phyloP scores from a whole-genome alignment of 2,797 vertebrate species.

The Ataeniobius toweri region DNA sequence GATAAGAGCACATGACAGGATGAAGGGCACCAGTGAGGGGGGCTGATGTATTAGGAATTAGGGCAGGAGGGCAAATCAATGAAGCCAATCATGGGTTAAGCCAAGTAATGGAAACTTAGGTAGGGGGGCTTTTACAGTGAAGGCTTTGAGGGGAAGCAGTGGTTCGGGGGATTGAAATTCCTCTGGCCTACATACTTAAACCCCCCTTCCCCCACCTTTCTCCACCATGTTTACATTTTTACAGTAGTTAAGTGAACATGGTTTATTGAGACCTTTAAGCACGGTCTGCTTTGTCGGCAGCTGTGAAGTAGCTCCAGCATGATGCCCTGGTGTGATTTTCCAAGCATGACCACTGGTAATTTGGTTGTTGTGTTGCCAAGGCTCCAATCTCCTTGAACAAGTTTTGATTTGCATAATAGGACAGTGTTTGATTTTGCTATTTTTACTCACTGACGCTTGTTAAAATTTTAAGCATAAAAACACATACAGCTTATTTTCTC shows the following conservation, averaged over 20 bases:
- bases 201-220: slow-evolving; percentile 51
- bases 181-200: slow-evolving; percentile 67
- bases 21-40: slow-evolving; percentile 10
- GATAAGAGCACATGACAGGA: slow-evolving; percentile 3
- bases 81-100: slow-evolving; percentile 57
- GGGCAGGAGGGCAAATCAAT: slow-evolving; percentile 56
- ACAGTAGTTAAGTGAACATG: slow-evolving; percentile 53
- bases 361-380: background rate
- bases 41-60: slow-evolving; percentile 29
- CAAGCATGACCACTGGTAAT: background rate
- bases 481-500: slow-evolving; percentile 14
- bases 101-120: slow-evolving; percentile 63
- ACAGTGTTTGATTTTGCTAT: background rate
- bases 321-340: background rate
- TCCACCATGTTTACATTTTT: slow-evolving; percentile 61
- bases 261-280: slow-evolving; percentile 22
- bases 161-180: slow-evolving; percentile 64
- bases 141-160: slow-evolving; percentile 37
- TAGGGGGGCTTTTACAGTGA: slow-evolving; percentile 53
- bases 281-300: background rate
- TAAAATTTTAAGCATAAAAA: slow-evolving; percentile 49
- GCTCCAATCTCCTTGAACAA: background rate
- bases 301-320: background rate
- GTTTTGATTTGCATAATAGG: slow-evolving; percentile 42
- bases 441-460: background rate